These are phyloP conservation scores for Amblyopsis hoosieri DNA, from an alignment of 2,797 vertebrate species.

Conservation along the genomic window DNA sequence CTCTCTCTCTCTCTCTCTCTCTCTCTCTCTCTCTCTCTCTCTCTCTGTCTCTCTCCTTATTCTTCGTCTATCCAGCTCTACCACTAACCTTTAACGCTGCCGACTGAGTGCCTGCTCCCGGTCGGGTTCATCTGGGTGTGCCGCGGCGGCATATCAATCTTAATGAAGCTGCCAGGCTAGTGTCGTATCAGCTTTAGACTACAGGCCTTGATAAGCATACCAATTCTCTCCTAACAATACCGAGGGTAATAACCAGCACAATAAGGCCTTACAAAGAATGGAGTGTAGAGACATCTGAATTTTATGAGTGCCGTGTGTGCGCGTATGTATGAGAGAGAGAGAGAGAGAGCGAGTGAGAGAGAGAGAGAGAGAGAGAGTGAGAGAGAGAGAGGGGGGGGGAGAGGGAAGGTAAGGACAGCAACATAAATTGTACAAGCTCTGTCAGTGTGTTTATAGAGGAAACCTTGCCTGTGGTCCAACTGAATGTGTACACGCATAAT, in stretches of 20 bases:
- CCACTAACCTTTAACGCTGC: background rate
- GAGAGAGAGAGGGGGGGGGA: background rate
- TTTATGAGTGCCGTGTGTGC: constrained; percentile 59
- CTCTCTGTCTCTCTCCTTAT: constrained; percentile 38
- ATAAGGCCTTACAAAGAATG: constrained; percentile 70
- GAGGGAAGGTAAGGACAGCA: too few species aligned
- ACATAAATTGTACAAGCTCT: background rate
- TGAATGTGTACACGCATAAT: constrained; percentile 17
- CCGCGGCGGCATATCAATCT: constrained; percentile 68
- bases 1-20: constrained; percentile 35
- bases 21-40: constrained; percentile 44
- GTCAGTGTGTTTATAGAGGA: constrained; percentile 13
- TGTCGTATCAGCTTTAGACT: constrained; percentile 71
- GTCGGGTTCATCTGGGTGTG: constrained; percentile 63
- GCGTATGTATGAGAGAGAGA: constrained; percentile 4
- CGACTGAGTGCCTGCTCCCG: constrained; percentile 36
- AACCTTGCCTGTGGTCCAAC: constrained; percentile 28
- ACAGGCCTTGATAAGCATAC: constrained; percentile 72
- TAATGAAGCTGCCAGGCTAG: constrained; percentile 69
- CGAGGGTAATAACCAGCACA: constrained; percentile 73
- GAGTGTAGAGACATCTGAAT: constrained; percentile 70
- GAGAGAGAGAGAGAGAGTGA: constrained; percentile 3
- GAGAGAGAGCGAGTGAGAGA: background rate
- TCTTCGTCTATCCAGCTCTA: background rate
- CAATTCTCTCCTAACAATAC: constrained; percentile 69